Evolutionary conservation across 2,113 vertebrate genomes (phyloP).

Genomic region (Hassar affinis): DNA sequence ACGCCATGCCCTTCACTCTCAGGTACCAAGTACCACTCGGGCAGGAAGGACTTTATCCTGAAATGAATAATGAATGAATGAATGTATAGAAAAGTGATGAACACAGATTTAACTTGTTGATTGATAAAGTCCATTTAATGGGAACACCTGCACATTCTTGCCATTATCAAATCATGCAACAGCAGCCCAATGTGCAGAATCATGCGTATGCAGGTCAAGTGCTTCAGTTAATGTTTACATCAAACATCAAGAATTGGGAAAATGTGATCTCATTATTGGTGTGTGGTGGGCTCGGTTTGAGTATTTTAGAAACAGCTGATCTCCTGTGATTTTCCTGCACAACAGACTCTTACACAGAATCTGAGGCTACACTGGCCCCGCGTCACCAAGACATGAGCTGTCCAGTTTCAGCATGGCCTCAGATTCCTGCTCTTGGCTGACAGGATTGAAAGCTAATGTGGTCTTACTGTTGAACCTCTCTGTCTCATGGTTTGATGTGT

Average conservation of each 20-base stretch:
- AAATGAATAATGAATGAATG: not conserved
- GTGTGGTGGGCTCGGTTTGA: not conserved
- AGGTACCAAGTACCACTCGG: slow-evolving; percentile 68
- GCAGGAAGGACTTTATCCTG: not conserved
- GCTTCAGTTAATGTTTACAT: not conserved
- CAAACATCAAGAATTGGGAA: not conserved
- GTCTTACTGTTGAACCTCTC: not conserved
- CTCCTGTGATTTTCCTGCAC: not conserved
- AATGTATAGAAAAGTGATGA: too few species aligned
- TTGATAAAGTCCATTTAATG: not conserved
- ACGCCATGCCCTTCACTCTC: slow-evolving; percentile 97
- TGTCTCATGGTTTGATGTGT: not conserved
- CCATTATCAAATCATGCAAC: not conserved
- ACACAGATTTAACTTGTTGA: not conserved
- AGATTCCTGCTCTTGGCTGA: not conserved
- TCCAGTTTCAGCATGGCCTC: not conserved
- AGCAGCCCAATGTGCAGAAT: not conserved
- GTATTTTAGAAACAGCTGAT: not conserved
- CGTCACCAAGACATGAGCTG: not conserved
- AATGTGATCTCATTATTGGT: not conserved
- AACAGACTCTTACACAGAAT: not conserved
- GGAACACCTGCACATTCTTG: not conserved
- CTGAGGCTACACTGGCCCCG: not conserved
- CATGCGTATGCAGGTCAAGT: not conserved
- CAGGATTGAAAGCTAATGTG: not conserved